Base-by-base conservation (phyloP, 2,888 invertebrate genomes). In the Protula sp. region DNA sequence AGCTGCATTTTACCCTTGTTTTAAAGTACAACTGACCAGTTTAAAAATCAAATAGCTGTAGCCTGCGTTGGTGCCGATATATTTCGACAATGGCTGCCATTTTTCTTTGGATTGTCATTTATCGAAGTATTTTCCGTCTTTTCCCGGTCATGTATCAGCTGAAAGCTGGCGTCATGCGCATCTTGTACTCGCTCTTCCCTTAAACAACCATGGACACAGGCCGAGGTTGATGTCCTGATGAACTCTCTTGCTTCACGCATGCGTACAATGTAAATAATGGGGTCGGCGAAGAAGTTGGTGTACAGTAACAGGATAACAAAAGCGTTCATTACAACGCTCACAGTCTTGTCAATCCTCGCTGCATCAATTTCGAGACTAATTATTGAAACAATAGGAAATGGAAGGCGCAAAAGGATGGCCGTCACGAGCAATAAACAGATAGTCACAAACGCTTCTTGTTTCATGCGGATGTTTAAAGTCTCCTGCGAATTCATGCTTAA, bases 371-470 rank as follows among this genome's bases (percentile, higher is more conserved):
- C 60, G 14, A 64, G 31, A 27, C 52, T 47, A 27, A 61, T 48
- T 19, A 66, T 55, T 1, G 57, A 60, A 24, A 62, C 38, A 2
- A 66, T 30, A 2, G 66, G 66, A 45, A 66, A 65, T 1, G 66
- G 66, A 28, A 66, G 55, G 0, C 66, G 56, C 38, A 61, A 65
- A 30, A 66, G 54, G 26, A 66, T 31, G 54, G 58, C 56, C 51
- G 61, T 58, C 14, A 61, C 27, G 5, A 66, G 54, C 1, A 66
- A 61, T 14, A 66, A 51, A 9, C 58, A 30, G 14, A 66, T 60
- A 4, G 66, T 66, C 24, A 66, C 54, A 45, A 63, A 63, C 5
- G 66, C 66, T 28, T 63, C 61, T 29, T 63, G 63, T 57, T 66
- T 66, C 54, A 57, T 59, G 24, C 61, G 54, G 48, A 66, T 60